Base-by-base conservation (phyloP, 2,888 invertebrate species). In the Euplexia lucipara region DNA sequence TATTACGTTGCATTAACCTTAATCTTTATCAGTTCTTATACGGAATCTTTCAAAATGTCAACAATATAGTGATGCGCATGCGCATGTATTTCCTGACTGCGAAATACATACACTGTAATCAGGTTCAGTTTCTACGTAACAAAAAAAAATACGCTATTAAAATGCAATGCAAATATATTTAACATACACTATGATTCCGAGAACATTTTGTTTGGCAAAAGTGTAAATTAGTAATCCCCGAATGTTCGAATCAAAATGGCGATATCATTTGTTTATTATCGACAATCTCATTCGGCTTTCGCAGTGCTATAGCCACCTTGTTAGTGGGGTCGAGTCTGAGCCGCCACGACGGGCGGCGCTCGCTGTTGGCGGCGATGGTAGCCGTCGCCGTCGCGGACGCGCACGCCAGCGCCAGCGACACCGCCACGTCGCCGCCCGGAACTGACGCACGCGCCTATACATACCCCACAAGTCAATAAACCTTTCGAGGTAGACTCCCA, bases 291-390 rank as follows among this genome's bases (percentile, higher is more conserved):
- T 62, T 70, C 44, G 58, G 45, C 56, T 57, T 48, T 51, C 58
- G 62, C 59, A 48, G 44, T 56, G 64, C 86, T 63, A 60, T 78
- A 80, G 74, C 83, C 96, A 98, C 98, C 98, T 98, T 98, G 96
- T 97, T 98, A 92, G 97, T 96, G 92, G 98, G 97, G 96, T 98
- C 98, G 94, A 98, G 97, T 91, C 97, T 97, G 87, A 98, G 96
- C 92, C 98, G 97, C 98, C 98, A 98, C 83, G 98, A 98, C 44
- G 98, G 98, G 88, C 98, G 97, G 83, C 98, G 96, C 93, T 98
- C 98, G 89, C 91, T 90, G 91, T 89, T 90, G 84, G 95, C 91
- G 81, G 95, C 93, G 86, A 96, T 95, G 79, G 95, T 95, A 32
- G 95, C 94, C 70, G 94, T 94, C 58, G 95, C 95, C 49, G 95